These are phyloP conservation scores for Gadopsis bispinosus DNA, from an alignment of 2,797 vertebrate species.

Conservation along the genomic window DNA sequence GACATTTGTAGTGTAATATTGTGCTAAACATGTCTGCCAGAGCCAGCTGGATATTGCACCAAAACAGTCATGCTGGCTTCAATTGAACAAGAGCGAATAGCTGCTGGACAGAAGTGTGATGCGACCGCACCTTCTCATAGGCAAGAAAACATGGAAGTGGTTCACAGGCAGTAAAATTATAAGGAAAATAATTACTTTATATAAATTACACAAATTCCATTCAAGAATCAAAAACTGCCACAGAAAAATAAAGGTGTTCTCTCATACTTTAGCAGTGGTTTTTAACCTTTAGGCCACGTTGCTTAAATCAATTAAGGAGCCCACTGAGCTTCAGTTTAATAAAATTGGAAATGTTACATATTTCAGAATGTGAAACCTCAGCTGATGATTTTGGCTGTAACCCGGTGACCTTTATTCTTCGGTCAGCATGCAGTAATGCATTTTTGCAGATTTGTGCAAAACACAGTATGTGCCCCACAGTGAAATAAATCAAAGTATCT, in stretches of 20 bases:
- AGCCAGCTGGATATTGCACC: neutral
- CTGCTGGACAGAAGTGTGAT: constrained; percentile 1
- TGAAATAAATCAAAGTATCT: constrained; percentile 9
- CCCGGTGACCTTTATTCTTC: constrained; percentile 2
- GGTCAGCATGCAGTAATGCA: neutral
- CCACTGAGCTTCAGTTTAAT: neutral
- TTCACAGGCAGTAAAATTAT: constrained; percentile 6
- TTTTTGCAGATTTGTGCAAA: constrained; percentile 6
- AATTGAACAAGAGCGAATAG: neutral
- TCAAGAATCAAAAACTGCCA: neutral
- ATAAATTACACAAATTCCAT: neutral
- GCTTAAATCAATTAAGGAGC: neutral
- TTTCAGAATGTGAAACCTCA: constrained; percentile 22
- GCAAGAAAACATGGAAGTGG: neutral
- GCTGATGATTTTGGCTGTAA: neutral
- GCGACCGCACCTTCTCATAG: constrained; percentile 18
- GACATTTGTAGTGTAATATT: neutral
- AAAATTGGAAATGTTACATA: constrained; percentile 27
- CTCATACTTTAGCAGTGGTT: neutral
- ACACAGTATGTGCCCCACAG: neutral
- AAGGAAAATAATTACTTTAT: neutral
- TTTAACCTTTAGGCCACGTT: constrained; percentile 9
- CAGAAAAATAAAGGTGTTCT: neutral
- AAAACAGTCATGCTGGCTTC: neutral
- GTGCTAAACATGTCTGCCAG: neutral